These are phyloP conservation scores for Ichneumoninae sp. DNA, from an alignment of 2,888 invertebrate genomes.

Conservation along the genomic window DNA sequence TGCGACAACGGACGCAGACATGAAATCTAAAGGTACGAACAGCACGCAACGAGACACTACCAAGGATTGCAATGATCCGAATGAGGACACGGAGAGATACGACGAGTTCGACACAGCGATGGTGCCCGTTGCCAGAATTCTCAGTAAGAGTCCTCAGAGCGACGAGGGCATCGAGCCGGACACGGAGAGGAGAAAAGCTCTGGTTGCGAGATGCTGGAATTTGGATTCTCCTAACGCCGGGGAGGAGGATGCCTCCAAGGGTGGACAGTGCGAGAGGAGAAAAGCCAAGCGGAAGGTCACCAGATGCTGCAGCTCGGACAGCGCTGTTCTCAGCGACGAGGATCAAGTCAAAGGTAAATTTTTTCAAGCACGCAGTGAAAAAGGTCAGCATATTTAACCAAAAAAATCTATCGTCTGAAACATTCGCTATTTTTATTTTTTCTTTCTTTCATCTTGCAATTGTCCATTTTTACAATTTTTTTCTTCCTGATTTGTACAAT, in stretches of 20 bases:
- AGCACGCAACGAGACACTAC: conserved; percentile 42
- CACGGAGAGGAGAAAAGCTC: conserved; percentile 71
- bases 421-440: background rate
- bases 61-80: conserved; percentile 59
- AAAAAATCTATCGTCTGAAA: background rate
- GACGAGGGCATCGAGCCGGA: conserved; percentile 82
- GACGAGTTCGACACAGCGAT: conserved; percentile 77
- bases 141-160: conserved; percentile 79
- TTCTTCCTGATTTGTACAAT: too few relatives aligned
- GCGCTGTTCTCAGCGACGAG: conserved; percentile 86
- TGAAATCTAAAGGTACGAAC: conserved; percentile 72
- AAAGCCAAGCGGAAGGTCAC: conserved; percentile 79
- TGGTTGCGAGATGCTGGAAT: conserved; percentile 83
- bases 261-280: conserved; percentile 66
- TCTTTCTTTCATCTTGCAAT: background rate
- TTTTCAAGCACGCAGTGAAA: background rate
- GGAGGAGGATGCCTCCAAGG: conserved; percentile 83
- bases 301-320: conserved; percentile 86
- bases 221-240: conserved; percentile 86
- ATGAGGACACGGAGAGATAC: conserved; percentile 77
- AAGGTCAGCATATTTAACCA: background rate
- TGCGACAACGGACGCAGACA: conserved; percentile 38
- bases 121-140: conserved; percentile 73
- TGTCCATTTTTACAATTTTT: too few relatives aligned
- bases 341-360: conserved; percentile 82